Evolutionary conservation across 2,113 vertebrate genomes (phyloP).

Genomic region (Semnornis frantzii): DNA sequence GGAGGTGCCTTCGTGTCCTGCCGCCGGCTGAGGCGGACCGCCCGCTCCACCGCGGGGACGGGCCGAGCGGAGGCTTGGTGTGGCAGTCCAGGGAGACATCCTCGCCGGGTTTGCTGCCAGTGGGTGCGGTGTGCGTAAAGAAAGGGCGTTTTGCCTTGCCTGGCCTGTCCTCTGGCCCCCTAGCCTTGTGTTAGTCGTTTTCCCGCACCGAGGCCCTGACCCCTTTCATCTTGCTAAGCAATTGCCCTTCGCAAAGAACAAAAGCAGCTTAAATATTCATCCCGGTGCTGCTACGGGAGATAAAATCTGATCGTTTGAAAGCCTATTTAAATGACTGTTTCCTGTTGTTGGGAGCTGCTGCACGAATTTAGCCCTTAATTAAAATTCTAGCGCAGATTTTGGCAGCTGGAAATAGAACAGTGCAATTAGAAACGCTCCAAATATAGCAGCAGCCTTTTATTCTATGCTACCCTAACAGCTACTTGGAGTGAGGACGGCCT

Average conservation of each 20-base stretch:
- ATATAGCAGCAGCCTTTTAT: slow-evolving; percentile 36
- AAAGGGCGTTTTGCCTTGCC: neutral
- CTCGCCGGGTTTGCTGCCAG: neutral
- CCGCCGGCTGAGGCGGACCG: no score
- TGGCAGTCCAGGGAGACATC: fast-evolving
- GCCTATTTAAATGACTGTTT: slow-evolving; percentile 39
- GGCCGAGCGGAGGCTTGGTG: no score
- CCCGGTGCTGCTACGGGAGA: neutral
- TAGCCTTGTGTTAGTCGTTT: neutral
- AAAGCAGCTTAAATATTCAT: slow-evolving; percentile 18
- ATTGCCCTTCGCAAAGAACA: neutral
- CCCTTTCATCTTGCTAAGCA: neutral
- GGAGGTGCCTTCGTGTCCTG: neutral
- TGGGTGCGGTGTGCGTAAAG: neutral
- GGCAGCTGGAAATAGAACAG: slow-evolving; percentile 69
- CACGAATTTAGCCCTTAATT: slow-evolving; percentile 62
- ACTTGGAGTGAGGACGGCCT: neutral
- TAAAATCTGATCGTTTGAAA: slow-evolving; percentile 33
- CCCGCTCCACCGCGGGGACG: no score
- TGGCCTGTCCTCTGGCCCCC: no score
- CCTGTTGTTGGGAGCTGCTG: slow-evolving; percentile 41
- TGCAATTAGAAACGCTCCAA: slow-evolving; percentile 55
- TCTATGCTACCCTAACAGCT: neutral
- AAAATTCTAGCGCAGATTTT: slow-evolving; percentile 50
- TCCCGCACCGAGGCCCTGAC: neutral